These are phyloP conservation scores for Cetoscarus ocellatus DNA, from an alignment of 2,797 vertebrate species.

Conservation along the genomic window DNA sequence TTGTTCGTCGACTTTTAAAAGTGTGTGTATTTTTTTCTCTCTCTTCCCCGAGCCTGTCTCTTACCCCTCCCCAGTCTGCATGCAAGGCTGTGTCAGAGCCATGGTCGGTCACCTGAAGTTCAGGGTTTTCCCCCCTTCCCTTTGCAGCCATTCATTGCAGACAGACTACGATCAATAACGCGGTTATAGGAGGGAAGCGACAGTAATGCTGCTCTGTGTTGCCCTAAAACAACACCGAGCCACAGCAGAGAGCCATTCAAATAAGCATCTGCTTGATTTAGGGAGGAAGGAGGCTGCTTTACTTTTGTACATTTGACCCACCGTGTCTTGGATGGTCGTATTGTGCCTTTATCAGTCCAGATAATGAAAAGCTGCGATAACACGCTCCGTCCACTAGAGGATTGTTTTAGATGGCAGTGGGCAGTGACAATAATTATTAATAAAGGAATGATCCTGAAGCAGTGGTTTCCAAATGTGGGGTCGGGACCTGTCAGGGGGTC, in stretches of 20 bases:
- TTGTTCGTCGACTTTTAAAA: constrained; percentile 73
- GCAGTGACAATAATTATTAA: constrained; percentile 49
- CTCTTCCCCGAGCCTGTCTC: too few relatives aligned
- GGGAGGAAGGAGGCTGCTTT: constrained; percentile 59
- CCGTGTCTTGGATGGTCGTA: constrained; percentile 77
- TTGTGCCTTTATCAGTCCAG: constrained; percentile 83
- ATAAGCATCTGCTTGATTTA: constrained; percentile 33
- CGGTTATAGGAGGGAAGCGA: constrained; percentile 67
- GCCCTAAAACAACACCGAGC: constrained; percentile 8
- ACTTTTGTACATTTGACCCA: constrained; percentile 80
- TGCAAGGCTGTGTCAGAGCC: constrained; percentile 87
- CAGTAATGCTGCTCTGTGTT: constrained; percentile 26
- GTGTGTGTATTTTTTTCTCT: constrained; percentile 48
- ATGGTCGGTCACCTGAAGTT: constrained; percentile 98
- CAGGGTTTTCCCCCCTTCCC: constrained; percentile 83
- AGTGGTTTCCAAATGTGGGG: too few relatives aligned
- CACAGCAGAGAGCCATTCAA: constrained; percentile 9
- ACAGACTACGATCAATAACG: constrained; percentile 89
- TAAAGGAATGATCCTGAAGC: too few relatives aligned
- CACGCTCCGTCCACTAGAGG: constrained; percentile 85
- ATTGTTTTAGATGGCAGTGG: constrained; percentile 66
- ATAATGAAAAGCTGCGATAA: constrained; percentile 80
- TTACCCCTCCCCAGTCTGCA: constrained; percentile 81
- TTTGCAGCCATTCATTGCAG: constrained; percentile 91
- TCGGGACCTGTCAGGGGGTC: too few relatives aligned